phyloP scores from a whole-genome alignment of 2,797 vertebrate species.

The Phataginus tetradactyla region DNA sequence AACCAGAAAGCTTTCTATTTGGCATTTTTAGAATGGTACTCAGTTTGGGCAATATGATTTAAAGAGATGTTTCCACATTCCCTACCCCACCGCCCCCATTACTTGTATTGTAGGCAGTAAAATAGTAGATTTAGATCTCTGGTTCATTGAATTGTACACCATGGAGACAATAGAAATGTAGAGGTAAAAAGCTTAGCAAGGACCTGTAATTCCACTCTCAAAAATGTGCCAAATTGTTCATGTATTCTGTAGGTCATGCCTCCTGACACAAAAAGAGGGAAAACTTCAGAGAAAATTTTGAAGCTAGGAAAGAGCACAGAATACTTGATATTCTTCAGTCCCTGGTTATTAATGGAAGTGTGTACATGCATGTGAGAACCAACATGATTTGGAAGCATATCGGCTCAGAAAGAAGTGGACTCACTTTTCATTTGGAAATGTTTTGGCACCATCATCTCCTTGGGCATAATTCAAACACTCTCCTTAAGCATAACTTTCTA shows the following conservation, averaged over 20 bases:
- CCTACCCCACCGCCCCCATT: not conserved
- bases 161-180: not conserved
- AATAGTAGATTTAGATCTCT: conserved; percentile 47
- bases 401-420: not conserved
- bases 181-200: conserved; percentile 5
- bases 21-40: conserved; percentile 66
- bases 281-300: not conserved
- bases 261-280: not conserved
- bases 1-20: conserved; percentile 67
- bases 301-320: not conserved
- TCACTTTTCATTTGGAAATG: not conserved
- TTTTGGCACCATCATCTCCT: not conserved
- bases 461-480: not conserved
- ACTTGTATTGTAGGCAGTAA: conserved; percentile 37
- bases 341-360: not conserved
- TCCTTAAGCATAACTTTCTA: not conserved
- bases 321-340: not conserved
- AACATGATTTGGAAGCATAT: not conserved
- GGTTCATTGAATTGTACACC: not conserved
- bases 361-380: not conserved
- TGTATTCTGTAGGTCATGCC: not conserved
- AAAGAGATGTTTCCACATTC: conserved; percentile 40
- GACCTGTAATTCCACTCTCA: not conserved
- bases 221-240: not conserved
- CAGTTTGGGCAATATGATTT: conserved; percentile 70